Evolutionary conservation across 2,888 invertebrate species (phyloP), one percentile per base, ranked within the genome.

Genomic region (Disparrhopalites patrizii): DNA sequence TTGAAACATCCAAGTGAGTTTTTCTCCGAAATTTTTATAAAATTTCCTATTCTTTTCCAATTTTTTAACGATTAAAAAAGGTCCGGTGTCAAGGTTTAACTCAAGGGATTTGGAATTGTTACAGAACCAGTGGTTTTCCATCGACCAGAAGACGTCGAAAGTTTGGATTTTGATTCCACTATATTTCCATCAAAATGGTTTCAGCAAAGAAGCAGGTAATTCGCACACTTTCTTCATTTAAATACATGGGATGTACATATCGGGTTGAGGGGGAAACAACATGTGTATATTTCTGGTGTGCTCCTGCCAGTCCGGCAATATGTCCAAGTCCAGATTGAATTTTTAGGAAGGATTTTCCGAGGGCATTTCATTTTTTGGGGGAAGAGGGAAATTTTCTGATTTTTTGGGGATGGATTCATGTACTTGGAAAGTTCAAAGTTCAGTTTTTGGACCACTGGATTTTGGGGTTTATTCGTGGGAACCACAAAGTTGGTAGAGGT

Each of bases 121-220:
- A 15, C 31, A 55, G 20, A 31, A 18, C 36, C 23, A 20, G 47
- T 7, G 23, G 47, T 47, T 23, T 47, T 47, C 47, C 47, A 47
- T 20, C 47, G 36, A 15, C 23, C 25, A 47, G 23, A 47, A 18
- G 20, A 3, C 23, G 15, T 47, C 47, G 5, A 20, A 43, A n/a
- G n/a, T n/a, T n/a, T n/a, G n/a, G n/a, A n/a, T n/a, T n/a, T n/a
- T n/a, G n/a, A 10, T 36, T 10, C 36, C 36, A 36, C 54, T 8
- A 33, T 10, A 33, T 61, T 33, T n/a, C 51, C 40, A 62, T 68
- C 66, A 85, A 80, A 78, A 92, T 92, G 91, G 91, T 90, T 79
- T 89, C 90, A 69, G 88, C 87, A 79, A 92, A 92, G 84, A 92
- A 92, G 83, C 88, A 89, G 84, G 89, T 88, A 82, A 80, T 47